Conservation (phyloP, 2,113 vertebrate species). For the Dermatemys mawii region DNA sequence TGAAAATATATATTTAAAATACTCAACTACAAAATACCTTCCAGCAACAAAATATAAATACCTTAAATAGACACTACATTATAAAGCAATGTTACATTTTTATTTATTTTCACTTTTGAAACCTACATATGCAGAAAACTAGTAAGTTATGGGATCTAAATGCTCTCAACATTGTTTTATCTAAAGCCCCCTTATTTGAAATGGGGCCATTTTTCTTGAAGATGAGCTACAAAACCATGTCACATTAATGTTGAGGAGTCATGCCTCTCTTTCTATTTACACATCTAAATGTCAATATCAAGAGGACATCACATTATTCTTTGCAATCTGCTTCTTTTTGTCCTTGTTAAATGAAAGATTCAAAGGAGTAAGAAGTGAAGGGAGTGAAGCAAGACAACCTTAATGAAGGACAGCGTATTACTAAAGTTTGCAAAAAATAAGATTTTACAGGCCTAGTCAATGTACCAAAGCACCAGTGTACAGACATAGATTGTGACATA, state of each 20-base stretch:
- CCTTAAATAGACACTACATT: not conserved
- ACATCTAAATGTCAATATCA: not conserved
- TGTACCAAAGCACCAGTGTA: accelerated
- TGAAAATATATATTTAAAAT: not conserved
- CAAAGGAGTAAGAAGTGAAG: accelerated
- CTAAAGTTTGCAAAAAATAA: not conserved
- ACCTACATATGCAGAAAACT: not conserved
- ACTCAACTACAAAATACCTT: not conserved
- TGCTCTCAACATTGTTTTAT: not conserved
- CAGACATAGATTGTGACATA: not conserved
- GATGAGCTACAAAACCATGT: accelerated
- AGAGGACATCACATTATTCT: not conserved
- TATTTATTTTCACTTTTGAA: not conserved
- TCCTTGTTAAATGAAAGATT: not conserved
- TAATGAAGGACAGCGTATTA: not conserved
- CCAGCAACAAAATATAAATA: not conserved
- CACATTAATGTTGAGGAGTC: not conserved
- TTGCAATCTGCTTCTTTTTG: not conserved
- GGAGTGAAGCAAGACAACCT: not conserved
- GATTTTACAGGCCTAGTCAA: not conserved
- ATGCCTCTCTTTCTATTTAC: not conserved
- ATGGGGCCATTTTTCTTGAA: accelerated
- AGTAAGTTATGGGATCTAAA: not conserved
- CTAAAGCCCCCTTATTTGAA: not conserved
- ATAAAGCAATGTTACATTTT: not conserved